Base-by-base conservation (phyloP, 1,140 invertebrate genomes). In the Planococcus citri region DNA sequence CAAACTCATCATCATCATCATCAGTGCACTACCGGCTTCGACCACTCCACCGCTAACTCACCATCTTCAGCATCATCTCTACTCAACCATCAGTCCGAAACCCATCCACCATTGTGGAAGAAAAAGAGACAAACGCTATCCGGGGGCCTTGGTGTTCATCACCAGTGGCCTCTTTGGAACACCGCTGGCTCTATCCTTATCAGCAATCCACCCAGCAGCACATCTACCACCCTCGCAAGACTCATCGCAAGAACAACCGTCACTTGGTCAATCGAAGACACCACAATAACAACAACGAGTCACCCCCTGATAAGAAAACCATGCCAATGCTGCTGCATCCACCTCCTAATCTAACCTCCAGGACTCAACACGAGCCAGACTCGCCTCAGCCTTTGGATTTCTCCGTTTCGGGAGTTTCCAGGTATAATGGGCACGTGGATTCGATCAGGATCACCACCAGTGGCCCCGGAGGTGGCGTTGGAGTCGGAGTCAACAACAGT, bases 261-360 rank as follows among this genome's bases (percentile, higher is more conserved):
- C 41, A 51, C 41, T 51, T 51, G 41, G 41, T 51, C 12, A 51
- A 64, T 64, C 60, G 22, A 27, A 10, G 25, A 10, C 60, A 64
- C 22, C 60, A 64, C 60, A 64, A 64, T 21, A 64, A 64, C 60
- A 64, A 64, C 60, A 64, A 64, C 60, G 60, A 64, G 24, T 64
- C 60, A 4, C 60, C 60, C 2, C 60, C 60, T 21, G 60, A 64
- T 24, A 64, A 64, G 22, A 64, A 64, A 64, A 27, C 21, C 17
- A 60, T 64, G 60, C 60, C 60, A 24, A 64, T 64, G 60, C 22
- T 64, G 17, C 60, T 64, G 10, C 60, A 64, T 25, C 60, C 60
- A 4, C 60, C 60, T 1, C 60, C 60, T 1, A 64, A 64, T 27
- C 22, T 64, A 9, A 20, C 57, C 17, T 64, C 60, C 3, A 4